Conservation (phyloP, 2,888 invertebrate genomes). For the Harmothoe impar region DNA sequence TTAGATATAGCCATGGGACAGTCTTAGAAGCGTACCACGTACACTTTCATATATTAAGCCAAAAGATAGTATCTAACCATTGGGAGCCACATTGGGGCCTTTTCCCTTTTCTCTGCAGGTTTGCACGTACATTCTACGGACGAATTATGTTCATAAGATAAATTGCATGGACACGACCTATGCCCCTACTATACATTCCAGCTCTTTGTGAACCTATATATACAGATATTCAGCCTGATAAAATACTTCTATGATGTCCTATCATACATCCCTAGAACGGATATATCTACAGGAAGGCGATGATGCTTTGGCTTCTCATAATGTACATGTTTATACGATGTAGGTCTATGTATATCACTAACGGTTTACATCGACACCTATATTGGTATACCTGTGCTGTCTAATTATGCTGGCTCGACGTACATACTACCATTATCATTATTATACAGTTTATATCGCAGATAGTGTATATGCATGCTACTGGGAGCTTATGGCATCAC, state of each 20-base stretch:
- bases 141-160: conserved; percentile 11
- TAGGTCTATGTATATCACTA: not conserved
- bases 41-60: not conserved
- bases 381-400: not conserved
- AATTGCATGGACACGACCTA: conserved; percentile 13
- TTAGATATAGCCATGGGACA: not conserved
- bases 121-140: conserved; percentile 38
- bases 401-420: conserved; percentile 28
- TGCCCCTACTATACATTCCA: not conserved
- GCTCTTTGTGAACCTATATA: not conserved
- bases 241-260: conserved; percentile 2
- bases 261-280: conserved; percentile 54
- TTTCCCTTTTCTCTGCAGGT: not conserved
- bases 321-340: not conserved
- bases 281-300: conserved; percentile 43
- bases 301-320: conserved; percentile 34
- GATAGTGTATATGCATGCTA: conserved; percentile 27
- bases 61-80: conserved; percentile 11
- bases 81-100: not conserved
- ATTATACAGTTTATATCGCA: conserved; percentile 55
- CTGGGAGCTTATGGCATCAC: conserved; percentile 39
- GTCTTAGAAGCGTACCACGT: not conserved
- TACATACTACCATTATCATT: not conserved
- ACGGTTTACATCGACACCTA: not conserved
- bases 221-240: conserved; percentile 5